A percentile compares a stretch with the other conserved stretches of the same genome.
phyloP scores from a whole-genome alignment of 2,797 vertebrate genomes.

The Monodelphis domestica region DNA sequence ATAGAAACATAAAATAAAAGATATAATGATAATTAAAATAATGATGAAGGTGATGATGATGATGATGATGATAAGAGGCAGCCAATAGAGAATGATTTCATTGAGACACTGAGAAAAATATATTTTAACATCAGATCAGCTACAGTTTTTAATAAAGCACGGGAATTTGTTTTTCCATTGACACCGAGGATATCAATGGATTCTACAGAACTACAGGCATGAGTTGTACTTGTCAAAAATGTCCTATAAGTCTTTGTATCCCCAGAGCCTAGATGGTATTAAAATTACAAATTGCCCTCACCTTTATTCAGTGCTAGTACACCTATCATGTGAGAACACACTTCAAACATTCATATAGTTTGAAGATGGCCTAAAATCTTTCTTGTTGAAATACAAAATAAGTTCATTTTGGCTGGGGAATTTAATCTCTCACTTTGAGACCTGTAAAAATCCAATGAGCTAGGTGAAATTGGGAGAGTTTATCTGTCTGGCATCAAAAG shows the following conservation, averaged over 20 bases:
- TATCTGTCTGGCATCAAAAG: no score
- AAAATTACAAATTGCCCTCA: not conserved
- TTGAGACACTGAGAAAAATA: not conserved
- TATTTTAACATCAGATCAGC: not conserved
- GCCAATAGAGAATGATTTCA: not conserved
- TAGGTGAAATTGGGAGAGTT: no score
- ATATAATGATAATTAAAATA: no score
- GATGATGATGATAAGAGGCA: not conserved
- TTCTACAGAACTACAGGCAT: not conserved
- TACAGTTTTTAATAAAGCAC: not conserved
- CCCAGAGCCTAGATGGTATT: not conserved
- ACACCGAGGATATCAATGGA: not conserved
- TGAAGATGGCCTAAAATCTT: not conserved
- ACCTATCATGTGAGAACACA: not conserved
- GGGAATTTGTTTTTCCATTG: not conserved
- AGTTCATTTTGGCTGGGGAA: not conserved
- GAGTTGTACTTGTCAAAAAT: not conserved
- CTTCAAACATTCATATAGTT: not conserved
- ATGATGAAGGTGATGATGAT: not conserved
- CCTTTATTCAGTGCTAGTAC: not conserved
- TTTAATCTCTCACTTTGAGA: not conserved
- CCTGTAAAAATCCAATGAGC: not conserved
- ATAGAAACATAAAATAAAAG: not conserved
- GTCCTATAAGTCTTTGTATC: not conserved
- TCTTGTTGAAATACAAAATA: not conserved